Evolutionary conservation across 2,113 vertebrate genomes (phyloP).

Genomic region (Cebus imitator): DNA sequence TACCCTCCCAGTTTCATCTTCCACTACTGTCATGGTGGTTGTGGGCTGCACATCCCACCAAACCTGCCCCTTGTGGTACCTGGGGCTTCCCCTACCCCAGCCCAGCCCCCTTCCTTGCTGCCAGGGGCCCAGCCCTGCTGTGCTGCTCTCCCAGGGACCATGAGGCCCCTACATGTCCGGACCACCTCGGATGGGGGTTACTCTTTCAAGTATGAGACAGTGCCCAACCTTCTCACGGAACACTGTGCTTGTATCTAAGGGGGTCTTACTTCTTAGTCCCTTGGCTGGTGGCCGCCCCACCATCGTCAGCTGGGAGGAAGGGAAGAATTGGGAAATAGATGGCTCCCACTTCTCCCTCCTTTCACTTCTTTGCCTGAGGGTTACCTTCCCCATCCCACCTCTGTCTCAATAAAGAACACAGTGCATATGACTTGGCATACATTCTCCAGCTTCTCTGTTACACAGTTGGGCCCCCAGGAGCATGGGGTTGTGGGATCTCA

Average conservation of each 20-base stretch:
- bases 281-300: not conserved
- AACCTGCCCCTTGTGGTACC: not conserved
- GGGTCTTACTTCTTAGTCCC: not conserved
- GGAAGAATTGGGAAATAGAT: not conserved
- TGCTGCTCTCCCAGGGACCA: constrained; percentile 90
- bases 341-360: not conserved
- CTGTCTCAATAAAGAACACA: constrained; percentile 66
- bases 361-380: not conserved
- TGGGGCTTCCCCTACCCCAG: constrained; percentile 75
- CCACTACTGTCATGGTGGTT: constrained; percentile 94
- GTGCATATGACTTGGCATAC: constrained; percentile 11
- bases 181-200: constrained; percentile 94
- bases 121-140: constrained; percentile 92
- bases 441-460: not conserved
- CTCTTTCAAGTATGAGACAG: constrained; percentile 92
- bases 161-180: constrained; percentile 91
- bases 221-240: constrained; percentile 94
- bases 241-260: constrained; percentile 92
- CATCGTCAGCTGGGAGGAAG: not conserved
- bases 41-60: constrained; percentile 71
- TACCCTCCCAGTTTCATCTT: constrained; percentile 92
- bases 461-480: not conserved
- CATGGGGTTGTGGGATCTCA: not conserved
- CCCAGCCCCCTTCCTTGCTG: constrained; percentile 79
- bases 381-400: not conserved